Conservation (phyloP, 2,888 invertebrate species). For the Papilio demoleus region DNA sequence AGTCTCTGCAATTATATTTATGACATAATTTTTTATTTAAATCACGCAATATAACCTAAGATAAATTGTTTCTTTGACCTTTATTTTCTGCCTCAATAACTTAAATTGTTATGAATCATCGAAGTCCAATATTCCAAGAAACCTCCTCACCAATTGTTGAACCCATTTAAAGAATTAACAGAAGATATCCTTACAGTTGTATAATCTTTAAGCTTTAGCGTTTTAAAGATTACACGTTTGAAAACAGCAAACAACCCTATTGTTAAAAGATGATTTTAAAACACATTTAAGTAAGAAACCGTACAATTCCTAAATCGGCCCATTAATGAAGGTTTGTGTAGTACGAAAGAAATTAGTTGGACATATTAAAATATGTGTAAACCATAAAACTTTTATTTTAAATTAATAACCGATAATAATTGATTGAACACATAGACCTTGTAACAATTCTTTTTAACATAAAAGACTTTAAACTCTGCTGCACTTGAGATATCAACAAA, state of each 20-base stretch:
- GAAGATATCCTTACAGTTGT: conserved; percentile 25
- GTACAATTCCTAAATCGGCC: background rate
- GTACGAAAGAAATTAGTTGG: background rate
- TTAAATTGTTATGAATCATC: conserved; percentile 32
- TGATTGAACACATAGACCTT: too few relatives aligned
- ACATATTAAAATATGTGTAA: background rate
- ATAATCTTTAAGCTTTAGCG: conserved; percentile 42
- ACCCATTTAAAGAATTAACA: conserved; percentile 45
- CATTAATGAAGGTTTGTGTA: conserved; percentile 13
- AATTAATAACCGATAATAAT: too few relatives aligned
- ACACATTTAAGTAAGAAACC: conserved; percentile 32
- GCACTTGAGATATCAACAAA: too few relatives aligned
- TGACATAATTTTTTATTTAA: too few relatives aligned
- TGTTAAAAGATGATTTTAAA: conserved; percentile 41
- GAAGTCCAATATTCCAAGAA: conserved; percentile 42
- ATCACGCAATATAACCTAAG: too few relatives aligned
- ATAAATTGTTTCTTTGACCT: background rate
- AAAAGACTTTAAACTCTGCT: too few relatives aligned
- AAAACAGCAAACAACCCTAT: conserved; percentile 40
- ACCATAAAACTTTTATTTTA: too few relatives aligned
- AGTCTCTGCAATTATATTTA: too few relatives aligned
- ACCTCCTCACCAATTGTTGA: conserved; percentile 31
- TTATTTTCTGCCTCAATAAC: background rate
- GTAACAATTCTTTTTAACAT: too few relatives aligned
- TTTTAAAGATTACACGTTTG: conserved; percentile 42